phyloP scores from a whole-genome alignment of 2,888 invertebrate genomes.

The Aphrophora alni region DNA sequence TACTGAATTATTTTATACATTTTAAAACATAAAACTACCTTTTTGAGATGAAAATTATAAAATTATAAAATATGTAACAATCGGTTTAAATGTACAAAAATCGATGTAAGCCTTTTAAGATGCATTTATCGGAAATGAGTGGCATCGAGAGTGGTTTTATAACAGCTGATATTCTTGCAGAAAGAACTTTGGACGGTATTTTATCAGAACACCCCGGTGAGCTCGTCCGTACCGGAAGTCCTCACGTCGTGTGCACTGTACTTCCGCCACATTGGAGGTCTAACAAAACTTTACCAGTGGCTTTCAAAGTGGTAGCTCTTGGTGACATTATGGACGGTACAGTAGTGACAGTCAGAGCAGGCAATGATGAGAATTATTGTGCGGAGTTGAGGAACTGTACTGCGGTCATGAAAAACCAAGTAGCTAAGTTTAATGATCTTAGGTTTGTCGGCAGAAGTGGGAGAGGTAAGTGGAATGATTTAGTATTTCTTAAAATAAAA shows the following conservation, averaged over 20 bases:
- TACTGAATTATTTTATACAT: too few species aligned
- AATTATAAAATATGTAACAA: too few species aligned
- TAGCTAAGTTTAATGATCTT: constrained; percentile 97
- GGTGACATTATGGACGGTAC: constrained; percentile 95
- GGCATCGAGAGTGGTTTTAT: constrained; percentile 55
- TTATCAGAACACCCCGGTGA: constrained; percentile 92
- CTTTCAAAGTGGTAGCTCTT: constrained; percentile 92
- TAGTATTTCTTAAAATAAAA: too few species aligned
- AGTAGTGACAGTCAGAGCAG: constrained; percentile 89
- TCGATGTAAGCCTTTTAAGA: background rate
- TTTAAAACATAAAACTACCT: too few species aligned
- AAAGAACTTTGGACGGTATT: constrained; percentile 82
- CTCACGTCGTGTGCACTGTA: constrained; percentile 87
- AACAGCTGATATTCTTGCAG: constrained; percentile 83
- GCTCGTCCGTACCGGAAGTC: constrained; percentile 92
- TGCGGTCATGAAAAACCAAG: constrained; percentile 95
- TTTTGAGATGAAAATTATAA: too few species aligned
- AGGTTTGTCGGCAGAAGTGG: constrained; percentile 97
- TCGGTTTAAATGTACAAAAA: background rate
- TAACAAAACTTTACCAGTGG: constrained; percentile 95
- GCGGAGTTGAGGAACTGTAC: constrained; percentile 93
- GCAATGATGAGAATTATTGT: constrained; percentile 97
- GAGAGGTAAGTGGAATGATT: constrained; percentile 79
- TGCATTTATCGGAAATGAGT: constrained; percentile 37
- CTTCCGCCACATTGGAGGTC: constrained; percentile 96